A percentile compares a stretch with the other conserved stretches of the same genome.
phyloP scores from a whole-genome alignment of 2,888 invertebrate species.

The Phorcus lineatus region DNA sequence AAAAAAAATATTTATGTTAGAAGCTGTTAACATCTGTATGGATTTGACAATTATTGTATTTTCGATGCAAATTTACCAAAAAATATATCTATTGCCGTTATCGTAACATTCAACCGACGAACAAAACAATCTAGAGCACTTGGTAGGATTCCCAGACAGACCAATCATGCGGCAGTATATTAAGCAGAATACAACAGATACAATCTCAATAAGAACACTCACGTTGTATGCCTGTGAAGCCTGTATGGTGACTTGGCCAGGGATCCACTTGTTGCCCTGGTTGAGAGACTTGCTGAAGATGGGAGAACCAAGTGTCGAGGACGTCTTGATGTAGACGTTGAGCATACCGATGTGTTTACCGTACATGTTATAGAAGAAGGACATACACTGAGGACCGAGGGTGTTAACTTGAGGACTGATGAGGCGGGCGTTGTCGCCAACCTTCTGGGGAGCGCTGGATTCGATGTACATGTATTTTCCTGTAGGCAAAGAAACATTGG shows the following conservation, averaged over 20 bases:
- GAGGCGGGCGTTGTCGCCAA: slow-evolving; percentile 55
- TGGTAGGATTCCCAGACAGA: too few species aligned
- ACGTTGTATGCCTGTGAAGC: slow-evolving; percentile 47
- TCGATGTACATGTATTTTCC: slow-evolving; percentile 70
- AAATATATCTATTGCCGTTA: too few species aligned
- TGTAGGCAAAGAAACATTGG: slow-evolving; percentile 26
- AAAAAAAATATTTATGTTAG: too few species aligned
- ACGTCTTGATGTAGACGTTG: slow-evolving; percentile 54
- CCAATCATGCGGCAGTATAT: too few species aligned
- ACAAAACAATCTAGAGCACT: too few species aligned
- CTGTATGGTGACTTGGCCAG: slow-evolving; percentile 54
- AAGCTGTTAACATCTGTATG: too few species aligned
- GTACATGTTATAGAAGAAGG: slow-evolving; percentile 65
- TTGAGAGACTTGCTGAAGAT: slow-evolving; percentile 57
- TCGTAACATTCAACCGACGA: too few species aligned
- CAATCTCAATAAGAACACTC: neutral
- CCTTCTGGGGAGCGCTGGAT: slow-evolving; percentile 47
- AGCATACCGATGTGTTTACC: slow-evolving; percentile 55
- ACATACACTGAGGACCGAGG: slow-evolving; percentile 53
- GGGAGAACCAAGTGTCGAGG: slow-evolving; percentile 40
- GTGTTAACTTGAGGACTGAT: slow-evolving; percentile 46
- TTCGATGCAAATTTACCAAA: too few species aligned
- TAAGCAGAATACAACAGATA: too few species aligned
- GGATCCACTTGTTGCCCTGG: slow-evolving; percentile 61
- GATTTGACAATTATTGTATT: too few species aligned